phyloP scores from a whole-genome alignment of 2,888 invertebrate species.

The Oligia fasciuncula region DNA sequence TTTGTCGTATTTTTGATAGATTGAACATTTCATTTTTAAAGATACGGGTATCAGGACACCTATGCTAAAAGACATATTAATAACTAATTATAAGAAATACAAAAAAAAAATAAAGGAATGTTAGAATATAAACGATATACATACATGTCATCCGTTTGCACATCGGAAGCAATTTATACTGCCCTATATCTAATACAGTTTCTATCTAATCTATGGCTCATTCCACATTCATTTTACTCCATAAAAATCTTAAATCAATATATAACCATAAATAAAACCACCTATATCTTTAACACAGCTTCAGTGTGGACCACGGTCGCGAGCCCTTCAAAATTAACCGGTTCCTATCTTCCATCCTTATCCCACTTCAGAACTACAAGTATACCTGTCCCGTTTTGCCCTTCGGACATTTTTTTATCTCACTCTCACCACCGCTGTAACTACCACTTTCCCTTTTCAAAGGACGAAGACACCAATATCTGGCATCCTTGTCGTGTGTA shows the following conservation, averaged over 20 bases:
- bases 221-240: slow-evolving; percentile 55
- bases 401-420: slow-evolving; percentile 88
- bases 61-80: neutral
- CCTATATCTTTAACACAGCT: slow-evolving; percentile 75
- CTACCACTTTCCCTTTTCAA: slow-evolving; percentile 90
- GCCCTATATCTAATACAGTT: slow-evolving; percentile 38
- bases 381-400: slow-evolving; percentile 77
- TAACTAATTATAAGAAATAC: neutral
- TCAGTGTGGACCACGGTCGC: slow-evolving; percentile 82
- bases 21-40: neutral
- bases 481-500: slow-evolving; percentile 68
- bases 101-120: too few relatives aligned
- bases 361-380: slow-evolving; percentile 60
- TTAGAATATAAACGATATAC: neutral
- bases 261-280: slow-evolving; percentile 83
- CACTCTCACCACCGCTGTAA: slow-evolving; percentile 86
- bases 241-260: slow-evolving; percentile 82
- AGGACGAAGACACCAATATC: slow-evolving; percentile 86
- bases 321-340: slow-evolving; percentile 90
- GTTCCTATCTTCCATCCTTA: slow-evolving; percentile 77
- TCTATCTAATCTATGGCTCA: slow-evolving; percentile 49
- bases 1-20: neutral
- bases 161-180: slow-evolving; percentile 22
- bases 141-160: slow-evolving; percentile 1
- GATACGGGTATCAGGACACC: neutral